phyloP scores from a whole-genome alignment of 2,113 vertebrate genomes.

The Pygoscelis antarcticus region DNA sequence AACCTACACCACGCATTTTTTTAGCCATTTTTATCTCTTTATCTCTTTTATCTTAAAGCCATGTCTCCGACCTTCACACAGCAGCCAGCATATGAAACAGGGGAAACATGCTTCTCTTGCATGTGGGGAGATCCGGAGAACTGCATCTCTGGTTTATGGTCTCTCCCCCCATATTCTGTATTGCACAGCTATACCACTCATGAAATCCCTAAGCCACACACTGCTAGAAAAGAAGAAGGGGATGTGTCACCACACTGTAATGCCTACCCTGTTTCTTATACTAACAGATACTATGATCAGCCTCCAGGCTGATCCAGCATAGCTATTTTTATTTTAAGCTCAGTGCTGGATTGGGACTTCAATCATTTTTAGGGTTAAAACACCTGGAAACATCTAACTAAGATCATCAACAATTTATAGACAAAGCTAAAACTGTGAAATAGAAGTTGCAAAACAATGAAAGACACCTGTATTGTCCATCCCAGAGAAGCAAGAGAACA shows the following conservation, averaged over 20 bases:
- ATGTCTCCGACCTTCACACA: neutral
- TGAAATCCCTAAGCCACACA: neutral
- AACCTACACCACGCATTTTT: fast-evolving
- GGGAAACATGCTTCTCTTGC: neutral
- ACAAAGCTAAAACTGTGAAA: neutral
- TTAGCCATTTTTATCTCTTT: neutral
- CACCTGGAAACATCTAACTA: neutral
- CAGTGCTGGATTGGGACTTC: neutral
- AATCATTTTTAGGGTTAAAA: neutral
- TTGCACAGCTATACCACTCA: neutral
- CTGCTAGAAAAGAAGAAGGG: neutral
- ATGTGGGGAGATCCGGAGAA: neutral
- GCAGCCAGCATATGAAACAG: neutral
- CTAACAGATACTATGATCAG: neutral
- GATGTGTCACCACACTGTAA: neutral
- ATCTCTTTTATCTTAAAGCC: neutral
- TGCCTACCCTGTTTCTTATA: neutral
- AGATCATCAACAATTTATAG: neutral
- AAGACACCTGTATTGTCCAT: neutral
- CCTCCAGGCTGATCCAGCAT: neutral
- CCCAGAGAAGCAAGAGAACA: neutral
- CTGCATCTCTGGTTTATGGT: neutral
- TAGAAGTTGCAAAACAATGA: neutral
- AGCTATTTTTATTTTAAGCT: neutral
- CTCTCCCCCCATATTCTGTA: neutral